Percentiles rank a stretch among this genome's conserved stretches.
Evolutionary conservation across 2,797 vertebrate genomes (phyloP).

Genomic region (Poeciliopsis presidionis): DNA sequence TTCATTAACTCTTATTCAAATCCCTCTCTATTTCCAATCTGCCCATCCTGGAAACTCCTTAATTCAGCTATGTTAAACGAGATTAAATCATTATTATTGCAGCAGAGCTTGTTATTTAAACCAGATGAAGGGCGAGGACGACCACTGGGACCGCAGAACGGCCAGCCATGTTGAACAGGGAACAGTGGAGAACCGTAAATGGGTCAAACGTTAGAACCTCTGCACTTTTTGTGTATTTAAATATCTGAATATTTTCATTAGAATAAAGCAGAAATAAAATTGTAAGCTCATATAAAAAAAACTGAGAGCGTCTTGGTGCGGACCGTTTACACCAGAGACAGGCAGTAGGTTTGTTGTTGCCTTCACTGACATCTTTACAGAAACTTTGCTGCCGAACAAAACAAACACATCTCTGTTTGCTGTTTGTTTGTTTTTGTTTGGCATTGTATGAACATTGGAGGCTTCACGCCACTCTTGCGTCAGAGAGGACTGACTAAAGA

Average conservation of each 20-base stretch:
- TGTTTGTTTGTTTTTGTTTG: conserved; percentile 63
- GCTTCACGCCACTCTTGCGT: conserved; percentile 74
- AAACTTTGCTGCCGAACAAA: conserved; percentile 44
- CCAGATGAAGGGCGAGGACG: conserved; percentile 73
- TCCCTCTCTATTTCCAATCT: conserved; percentile 75
- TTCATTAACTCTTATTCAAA: conserved; percentile 73
- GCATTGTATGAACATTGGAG: conserved; percentile 55
- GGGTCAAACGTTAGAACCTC: conserved; percentile 63
- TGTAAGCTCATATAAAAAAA: not conserved
- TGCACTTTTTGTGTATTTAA: conserved; percentile 50
- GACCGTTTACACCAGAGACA: not conserved
- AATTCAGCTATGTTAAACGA: conserved; percentile 71
- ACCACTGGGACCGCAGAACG: conserved; percentile 44
- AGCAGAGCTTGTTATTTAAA: conserved; percentile 67
- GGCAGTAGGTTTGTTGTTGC: conserved; percentile 32
- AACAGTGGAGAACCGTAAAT: conserved; percentile 48
- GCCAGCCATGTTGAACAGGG: conserved; percentile 35
- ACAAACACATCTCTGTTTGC: conserved; percentile 64
- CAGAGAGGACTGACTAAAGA: conserved; percentile 67
- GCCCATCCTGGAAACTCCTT: conserved; percentile 75
- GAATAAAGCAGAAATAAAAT: conserved; percentile 7
- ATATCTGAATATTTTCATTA: conserved; percentile 41
- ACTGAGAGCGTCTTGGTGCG: not conserved
- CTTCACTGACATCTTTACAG: conserved; percentile 41
- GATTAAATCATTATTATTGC: conserved; percentile 75